A percentile compares a stretch with the other conserved stretches of the same genome.
Conservation (phyloP, 2,888 invertebrate genomes). For the Drosophila niveifrons region DNA sequence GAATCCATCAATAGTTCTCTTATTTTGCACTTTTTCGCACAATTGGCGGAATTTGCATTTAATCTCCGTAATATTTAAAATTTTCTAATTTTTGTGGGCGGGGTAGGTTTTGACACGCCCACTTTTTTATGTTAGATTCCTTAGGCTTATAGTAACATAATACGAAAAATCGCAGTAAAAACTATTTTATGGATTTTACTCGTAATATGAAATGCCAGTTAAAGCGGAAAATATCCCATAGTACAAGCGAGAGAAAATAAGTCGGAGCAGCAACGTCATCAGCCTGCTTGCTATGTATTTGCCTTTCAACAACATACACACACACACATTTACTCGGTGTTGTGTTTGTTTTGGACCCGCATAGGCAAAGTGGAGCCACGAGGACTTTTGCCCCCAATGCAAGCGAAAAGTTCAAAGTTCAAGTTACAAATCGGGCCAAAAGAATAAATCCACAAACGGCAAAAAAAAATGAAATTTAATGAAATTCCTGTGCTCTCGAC, state of each 20-base stretch:
- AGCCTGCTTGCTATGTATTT: conserved; percentile 35
- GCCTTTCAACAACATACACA: conserved; percentile 11
- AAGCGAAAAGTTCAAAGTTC: conserved; percentile 75
- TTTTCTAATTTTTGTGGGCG: too few species aligned
- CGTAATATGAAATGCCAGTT: too few species aligned
- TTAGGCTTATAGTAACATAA: too few species aligned
- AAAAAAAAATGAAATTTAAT: conserved; percentile 10
- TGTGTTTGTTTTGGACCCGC: conserved; percentile 33
- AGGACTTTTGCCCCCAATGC: conserved; percentile 33
- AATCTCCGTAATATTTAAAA: too few species aligned
- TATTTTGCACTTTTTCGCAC: too few species aligned
- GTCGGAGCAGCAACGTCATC: conserved; percentile 18
- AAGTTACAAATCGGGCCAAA: conserved; percentile 38
- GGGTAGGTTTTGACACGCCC: too few species aligned
- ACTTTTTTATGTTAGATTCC: too few species aligned
- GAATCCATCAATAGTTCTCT: too few species aligned
- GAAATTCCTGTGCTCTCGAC: neutral
- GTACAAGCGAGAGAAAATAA: neutral
- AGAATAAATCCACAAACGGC: conserved; percentile 5
- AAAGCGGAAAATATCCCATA: too few species aligned
- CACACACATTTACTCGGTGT: neutral
- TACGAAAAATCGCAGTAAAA: too few species aligned
- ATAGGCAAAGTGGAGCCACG: conserved; percentile 44
- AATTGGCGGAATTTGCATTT: too few species aligned
- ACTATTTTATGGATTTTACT: too few species aligned